Evolutionary conservation across 2,888 invertebrate genomes (phyloP), one percentile per base, ranked within the genome.

Genomic region (Metellina segmentata): DNA sequence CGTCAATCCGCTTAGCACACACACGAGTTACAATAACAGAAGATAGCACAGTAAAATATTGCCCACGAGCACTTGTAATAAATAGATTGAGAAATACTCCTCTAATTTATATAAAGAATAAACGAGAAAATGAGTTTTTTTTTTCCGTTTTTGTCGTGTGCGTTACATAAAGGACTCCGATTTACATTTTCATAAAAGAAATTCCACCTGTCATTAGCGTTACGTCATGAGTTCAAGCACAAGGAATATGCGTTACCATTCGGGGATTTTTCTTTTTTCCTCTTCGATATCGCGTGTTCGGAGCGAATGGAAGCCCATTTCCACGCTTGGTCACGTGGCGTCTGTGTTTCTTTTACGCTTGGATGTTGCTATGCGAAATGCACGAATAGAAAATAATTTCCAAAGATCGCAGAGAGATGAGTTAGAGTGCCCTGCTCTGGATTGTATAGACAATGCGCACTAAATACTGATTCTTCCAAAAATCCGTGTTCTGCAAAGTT

Each of bases 381-480:
- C 13, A 72, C 51, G 20, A 82, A 82, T 71, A 51, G 19, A 72
- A 75, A 75, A 34, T 8, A 72, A 72, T 9, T 20, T 49, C 48
- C 16, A 48, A 48, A 75, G 48, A 48, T 19, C 61, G 72, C 51
- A 71, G 72, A 72, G 9, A 16, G n/a, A n/a, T 72, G 34, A 52
- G 7, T 8, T 75, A 13, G 20, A 11, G 34, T 75, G 52, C 11
- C 20, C 13, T 72, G 72, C 51, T 34, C 72, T 82, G 72, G 52
- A 82, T 34, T 51, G 49, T 82, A 82, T 34, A 75, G 70, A 72
- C 82, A 82, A 82, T 72, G 52, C n/a, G 19, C 19, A 82, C 82
- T 82, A 82, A 71, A 82, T 82, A 52, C 51, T 72, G 52, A 72
- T 34, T 48, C 2, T 13, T 34, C 48, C 13, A 34, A 34, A 34